These are phyloP conservation scores for Chalcosyrphus nemorum DNA, from an alignment of 2,888 invertebrate species.

Conservation along the genomic window DNA sequence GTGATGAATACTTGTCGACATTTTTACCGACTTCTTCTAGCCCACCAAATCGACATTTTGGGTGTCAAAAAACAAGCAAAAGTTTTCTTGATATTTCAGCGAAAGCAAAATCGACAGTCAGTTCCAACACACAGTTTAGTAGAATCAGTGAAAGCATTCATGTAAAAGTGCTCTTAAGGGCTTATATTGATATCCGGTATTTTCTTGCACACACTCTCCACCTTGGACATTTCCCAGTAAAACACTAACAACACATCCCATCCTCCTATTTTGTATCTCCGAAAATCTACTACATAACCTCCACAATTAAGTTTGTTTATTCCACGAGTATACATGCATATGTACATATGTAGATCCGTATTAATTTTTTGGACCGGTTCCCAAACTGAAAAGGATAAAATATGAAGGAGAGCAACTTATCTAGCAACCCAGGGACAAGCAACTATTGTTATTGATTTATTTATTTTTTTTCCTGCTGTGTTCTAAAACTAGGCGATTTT, in stretches of 20 bases:
- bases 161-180: too few species aligned
- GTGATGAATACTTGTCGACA: too few species aligned
- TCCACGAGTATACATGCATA: not conserved
- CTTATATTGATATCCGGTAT: not conserved
- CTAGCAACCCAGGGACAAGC: constrained; percentile 4
- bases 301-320: not conserved
- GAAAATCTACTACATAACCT: not conserved
- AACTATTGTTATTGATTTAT: constrained; percentile 43
- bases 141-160: too few species aligned
- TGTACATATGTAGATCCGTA: not conserved
- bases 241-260: not conserved
- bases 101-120: too few species aligned
- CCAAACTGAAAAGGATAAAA: constrained; percentile 28
- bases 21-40: too few species aligned
- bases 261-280: not conserved
- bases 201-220: not conserved
- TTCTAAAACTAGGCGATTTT: constrained; percentile 12
- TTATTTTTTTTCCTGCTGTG: not conserved
- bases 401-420: constrained; percentile 17
- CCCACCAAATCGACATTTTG: too few species aligned
- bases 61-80: too few species aligned
- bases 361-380: constrained; percentile 32
- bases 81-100: too few species aligned
- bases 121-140: too few species aligned
- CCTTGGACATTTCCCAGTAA: not conserved